Evolutionary conservation across 2,888 invertebrate species (phyloP), one percentile per base, ranked within the genome.

Genomic region (Drosophila vallismaia): DNA sequence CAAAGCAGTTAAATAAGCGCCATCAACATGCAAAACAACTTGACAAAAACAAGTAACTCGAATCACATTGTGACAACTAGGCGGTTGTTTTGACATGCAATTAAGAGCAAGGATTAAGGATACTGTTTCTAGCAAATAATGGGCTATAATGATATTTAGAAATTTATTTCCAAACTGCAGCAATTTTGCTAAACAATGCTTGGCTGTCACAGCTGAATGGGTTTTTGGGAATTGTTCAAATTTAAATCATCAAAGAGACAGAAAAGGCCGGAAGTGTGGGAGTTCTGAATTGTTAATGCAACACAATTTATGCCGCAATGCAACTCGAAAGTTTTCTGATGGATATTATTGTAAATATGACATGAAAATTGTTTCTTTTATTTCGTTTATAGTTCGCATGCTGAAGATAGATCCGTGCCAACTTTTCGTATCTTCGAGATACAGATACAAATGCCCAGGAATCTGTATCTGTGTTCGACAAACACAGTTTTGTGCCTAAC

Each of bases 221-320:
- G 12, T 46, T 57, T 57, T 56, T 4, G 10, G 33, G 62, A 38
- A 59, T 48, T 59, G 60, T 31, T 59, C 19, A 29, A 59, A 46
- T 59, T 59, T 12, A 46, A 55, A 29, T 40, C 46, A 14, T 40
- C 46, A 60, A 60, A 40, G 40, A 26, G 62, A 19, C 28, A 38
- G 49, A 9, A 46, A 33, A 44, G 24, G 31, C 10, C 54, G 50
- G 63, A 24, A 26, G 46, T 50, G 9, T 12, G 28, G 49, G 46
- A 0, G 45, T 29, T 28, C 24, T 19, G 48, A 57, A 42, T 28
- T 59, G 71, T 64, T 67, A 56, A 52, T 58, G 55, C 67, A 57
- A 59, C 76, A 74, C 76, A 73, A 73, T 76, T 79, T 72, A 76
- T 82, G 62, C 52, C 46, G 48, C 44, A 38, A 31, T 29, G 49